Conservation (phyloP, 1,140 invertebrate genomes). For the Antheraea mylitta region DNA sequence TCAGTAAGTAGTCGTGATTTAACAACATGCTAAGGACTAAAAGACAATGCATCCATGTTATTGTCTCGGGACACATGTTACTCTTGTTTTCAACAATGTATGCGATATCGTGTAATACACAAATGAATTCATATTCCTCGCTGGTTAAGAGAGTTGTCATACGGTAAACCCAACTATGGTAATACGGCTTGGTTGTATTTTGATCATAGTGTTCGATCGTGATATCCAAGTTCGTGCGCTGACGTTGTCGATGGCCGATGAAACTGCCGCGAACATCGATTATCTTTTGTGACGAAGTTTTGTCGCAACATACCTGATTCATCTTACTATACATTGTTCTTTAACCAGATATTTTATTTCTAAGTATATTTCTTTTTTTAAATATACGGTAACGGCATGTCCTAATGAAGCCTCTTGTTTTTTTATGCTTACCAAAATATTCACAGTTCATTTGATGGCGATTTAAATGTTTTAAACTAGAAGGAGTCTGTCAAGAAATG, state of each 20-base stretch:
- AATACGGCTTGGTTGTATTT: slow-evolving; percentile 65
- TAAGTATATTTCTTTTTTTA: too few species aligned
- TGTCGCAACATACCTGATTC: slow-evolving; percentile 29
- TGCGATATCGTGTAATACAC: slow-evolving; percentile 62
- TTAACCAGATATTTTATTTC: too few species aligned
- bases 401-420: too few species aligned
- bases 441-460: too few species aligned
- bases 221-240: slow-evolving; percentile 57
- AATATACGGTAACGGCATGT: too few species aligned
- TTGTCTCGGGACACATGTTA: slow-evolving; percentile 50
- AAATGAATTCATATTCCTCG: slow-evolving; percentile 69
- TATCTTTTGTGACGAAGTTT: slow-evolving; percentile 49
- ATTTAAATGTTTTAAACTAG: too few species aligned
- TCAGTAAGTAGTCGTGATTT: slow-evolving; percentile 2
- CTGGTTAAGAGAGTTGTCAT: slow-evolving; percentile 68
- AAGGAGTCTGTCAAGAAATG: too few species aligned
- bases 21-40: slow-evolving; percentile 8
- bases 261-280: slow-evolving; percentile 40
- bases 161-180: slow-evolving; percentile 69
- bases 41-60: slow-evolving; percentile 36
- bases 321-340: too few species aligned
- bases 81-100: slow-evolving; percentile 52
- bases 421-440: too few species aligned
- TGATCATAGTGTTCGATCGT: slow-evolving; percentile 63
- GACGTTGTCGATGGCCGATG: slow-evolving; percentile 7